Base-by-base conservation (phyloP, 1,140 invertebrate species). In the Eurosta solidaginis region DNA sequence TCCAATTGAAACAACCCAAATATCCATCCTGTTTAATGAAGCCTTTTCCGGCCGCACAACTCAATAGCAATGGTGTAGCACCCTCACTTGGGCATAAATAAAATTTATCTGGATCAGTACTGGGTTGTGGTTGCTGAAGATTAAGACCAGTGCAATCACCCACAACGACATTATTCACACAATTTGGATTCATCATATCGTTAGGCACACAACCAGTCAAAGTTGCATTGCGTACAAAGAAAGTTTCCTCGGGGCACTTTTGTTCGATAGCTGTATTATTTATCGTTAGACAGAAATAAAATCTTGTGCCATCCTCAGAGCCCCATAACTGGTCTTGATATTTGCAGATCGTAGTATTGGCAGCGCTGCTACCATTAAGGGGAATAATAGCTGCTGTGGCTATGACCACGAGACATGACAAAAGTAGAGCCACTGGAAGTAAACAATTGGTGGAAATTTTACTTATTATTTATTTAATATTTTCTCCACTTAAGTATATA, bases 1-100 rank as follows among this genome's bases (percentile, higher is more conserved):
- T 2, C 85, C 85, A 86, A 29, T 85, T 82, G 52, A 85, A 82
- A 80, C 85, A 86, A 54, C 85, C 85, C 29, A 82, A 59, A 42
- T 79, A 79, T 9, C 79, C 54, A 76, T 81, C 52, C 80, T 80
- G 29, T 74, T 82, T 79, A 29, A 85, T 79, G 79, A 86, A 86
- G 17, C 82, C 85, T 40, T 82, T 83, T 54, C 83, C 81, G 1
- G 74, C 54, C 40, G 82, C 52, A 76, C 85, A 86, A 33, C 25
- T 80, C 40, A 86, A 82, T 6, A 81, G 45, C 74, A 85, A 40
- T 45, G 85, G 83, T 59, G 79, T 78, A 59, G 83, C 81, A 45
- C 77, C 74, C 47, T 49, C 63, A 45, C 74, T 77, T 27, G 85
- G 79, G 63, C 85, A 86, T 59, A 86, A 79, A 77, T 84, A 86